Conservation (phyloP, 2,113 vertebrate genomes). For the Numida meleagris region DNA sequence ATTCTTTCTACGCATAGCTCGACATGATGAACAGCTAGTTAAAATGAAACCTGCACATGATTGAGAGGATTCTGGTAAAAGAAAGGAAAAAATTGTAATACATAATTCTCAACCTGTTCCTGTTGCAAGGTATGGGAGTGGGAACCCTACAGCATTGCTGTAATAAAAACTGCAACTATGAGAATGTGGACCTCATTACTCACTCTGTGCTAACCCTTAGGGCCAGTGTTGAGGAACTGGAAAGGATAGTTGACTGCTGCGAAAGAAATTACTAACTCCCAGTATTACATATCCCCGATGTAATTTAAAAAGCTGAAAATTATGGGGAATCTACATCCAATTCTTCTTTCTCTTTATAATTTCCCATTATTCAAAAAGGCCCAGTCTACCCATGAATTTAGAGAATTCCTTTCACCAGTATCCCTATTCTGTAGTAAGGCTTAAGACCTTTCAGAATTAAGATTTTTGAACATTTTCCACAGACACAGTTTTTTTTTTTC, state of each 20-base stretch:
- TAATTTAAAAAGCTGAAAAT: background rate
- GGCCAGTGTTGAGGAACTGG: background rate
- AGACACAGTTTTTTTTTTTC: background rate
- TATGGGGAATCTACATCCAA: background rate
- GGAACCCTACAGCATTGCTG: background rate
- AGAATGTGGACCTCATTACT: conserved; percentile 39
- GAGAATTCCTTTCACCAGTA: background rate
- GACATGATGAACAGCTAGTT: background rate
- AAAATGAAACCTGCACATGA: background rate
- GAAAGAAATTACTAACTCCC: conserved; percentile 9
- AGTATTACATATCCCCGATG: background rate
- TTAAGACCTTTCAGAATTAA: background rate
- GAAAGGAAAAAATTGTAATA: background rate
- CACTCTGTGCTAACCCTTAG: conserved; percentile 10
- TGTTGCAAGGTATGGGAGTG: background rate
- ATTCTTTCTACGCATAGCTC: background rate
- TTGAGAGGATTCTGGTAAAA: background rate
- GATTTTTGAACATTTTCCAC: background rate
- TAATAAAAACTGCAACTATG: conserved; percentile 24
- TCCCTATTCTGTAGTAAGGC: background rate
- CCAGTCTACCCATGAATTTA: background rate
- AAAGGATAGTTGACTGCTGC: background rate
- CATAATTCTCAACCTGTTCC: conserved; percentile 3
- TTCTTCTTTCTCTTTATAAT: background rate
- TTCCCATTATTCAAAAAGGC: background rate